phyloP scores from a whole-genome alignment of 1,140 invertebrate genomes.

The Nomia melanderi region DNA sequence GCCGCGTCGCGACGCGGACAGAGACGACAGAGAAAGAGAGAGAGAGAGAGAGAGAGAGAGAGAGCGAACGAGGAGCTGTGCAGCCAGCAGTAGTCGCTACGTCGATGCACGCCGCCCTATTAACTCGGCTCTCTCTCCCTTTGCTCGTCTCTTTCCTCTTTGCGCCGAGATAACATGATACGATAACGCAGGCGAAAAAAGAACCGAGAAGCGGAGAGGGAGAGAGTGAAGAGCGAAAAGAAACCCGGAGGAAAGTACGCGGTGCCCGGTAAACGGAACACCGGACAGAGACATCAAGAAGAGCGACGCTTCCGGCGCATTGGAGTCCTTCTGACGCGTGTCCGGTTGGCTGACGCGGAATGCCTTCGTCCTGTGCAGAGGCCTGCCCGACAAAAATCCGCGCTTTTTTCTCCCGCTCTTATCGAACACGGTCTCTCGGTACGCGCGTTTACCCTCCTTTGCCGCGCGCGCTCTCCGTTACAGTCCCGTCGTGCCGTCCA shows the following conservation, averaged over 20 bases:
- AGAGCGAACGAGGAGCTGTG: not conserved
- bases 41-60: too few relatives aligned
- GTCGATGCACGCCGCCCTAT: conserved; percentile 34
- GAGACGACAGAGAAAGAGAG: too few relatives aligned
- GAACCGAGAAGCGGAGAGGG: not conserved
- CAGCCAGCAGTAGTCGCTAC: conserved; percentile 9
- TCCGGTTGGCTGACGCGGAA: conserved; percentile 49
- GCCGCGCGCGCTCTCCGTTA: conserved; percentile 46
- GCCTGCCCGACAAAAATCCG: conserved; percentile 50
- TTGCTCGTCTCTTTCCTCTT: not conserved
- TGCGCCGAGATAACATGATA: conserved; percentile 19
- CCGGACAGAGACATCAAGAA: conserved; percentile 40
- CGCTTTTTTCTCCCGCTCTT: conserved; percentile 45
- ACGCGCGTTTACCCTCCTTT: conserved; percentile 45
- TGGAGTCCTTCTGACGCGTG: conserved; percentile 53
- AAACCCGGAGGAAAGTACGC: conserved; percentile 20
- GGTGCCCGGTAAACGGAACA: conserved; percentile 27
- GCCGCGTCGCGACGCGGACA: not conserved
- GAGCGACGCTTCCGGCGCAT: conserved; percentile 54
- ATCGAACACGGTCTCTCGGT: conserved; percentile 30
- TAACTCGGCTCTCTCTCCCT: not conserved
- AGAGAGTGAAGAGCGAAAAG: not conserved
- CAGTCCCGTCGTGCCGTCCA: conserved; percentile 55
- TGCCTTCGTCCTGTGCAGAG: conserved; percentile 33
- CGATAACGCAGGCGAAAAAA: conserved; percentile 24